A percentile compares a stretch with the other conserved stretches of the same genome.
phyloP scores from a whole-genome alignment of 37 sponge, comb jelly and placozoan genomes.

The Eunapius fragilis region DNA sequence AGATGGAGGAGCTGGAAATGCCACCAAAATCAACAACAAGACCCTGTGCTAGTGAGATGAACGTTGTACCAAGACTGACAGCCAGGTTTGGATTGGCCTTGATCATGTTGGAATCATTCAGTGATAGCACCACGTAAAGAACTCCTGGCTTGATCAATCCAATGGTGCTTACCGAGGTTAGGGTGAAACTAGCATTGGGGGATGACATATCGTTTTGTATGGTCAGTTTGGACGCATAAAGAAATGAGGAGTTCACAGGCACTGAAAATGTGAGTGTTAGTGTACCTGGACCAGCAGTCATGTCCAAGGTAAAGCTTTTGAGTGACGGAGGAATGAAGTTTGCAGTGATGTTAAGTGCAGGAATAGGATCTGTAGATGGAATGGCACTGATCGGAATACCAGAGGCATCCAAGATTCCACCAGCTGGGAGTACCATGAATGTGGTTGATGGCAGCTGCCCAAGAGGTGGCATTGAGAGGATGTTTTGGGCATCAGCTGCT shows the following conservation, averaged over 20 bases:
- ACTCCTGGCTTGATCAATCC: slow-evolving; percentile 17
- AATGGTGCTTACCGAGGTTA: slow-evolving; percentile 18
- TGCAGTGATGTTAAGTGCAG: slow-evolving; percentile 62
- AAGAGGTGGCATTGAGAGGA: slow-evolving; percentile 63
- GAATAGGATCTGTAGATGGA: slow-evolving; percentile 32
- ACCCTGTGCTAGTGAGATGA: slow-evolving; percentile 29
- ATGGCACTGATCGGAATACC: slow-evolving; percentile 56
- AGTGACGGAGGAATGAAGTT: slow-evolving; percentile 82
- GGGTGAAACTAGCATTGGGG: slow-evolving; percentile 26
- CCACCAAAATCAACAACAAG: slow-evolving; percentile 75
- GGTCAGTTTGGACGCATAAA: slow-evolving; percentile 47
- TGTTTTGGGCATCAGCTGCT: slow-evolving; percentile 50
- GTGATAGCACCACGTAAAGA: slow-evolving; percentile 36
- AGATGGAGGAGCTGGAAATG: slow-evolving; percentile 43
- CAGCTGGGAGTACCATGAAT: slow-evolving; percentile 67
- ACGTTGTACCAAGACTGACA: slow-evolving; percentile 54
- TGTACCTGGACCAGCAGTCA: slow-evolving; percentile 72
- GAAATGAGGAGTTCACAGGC: slow-evolving; percentile 49
- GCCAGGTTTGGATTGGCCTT: slow-evolving; percentile 60
- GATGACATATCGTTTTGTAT: slow-evolving; percentile 41
- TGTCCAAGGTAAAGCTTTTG: slow-evolving; percentile 58
- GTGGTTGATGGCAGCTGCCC: slow-evolving; percentile 72
- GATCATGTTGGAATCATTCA: slow-evolving; percentile 66
- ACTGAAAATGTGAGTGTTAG: slow-evolving; percentile 78
- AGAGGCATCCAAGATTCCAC: slow-evolving; percentile 71